Base-by-base conservation (phyloP, 1,140 invertebrate species). In the Delia radicum region DNA sequence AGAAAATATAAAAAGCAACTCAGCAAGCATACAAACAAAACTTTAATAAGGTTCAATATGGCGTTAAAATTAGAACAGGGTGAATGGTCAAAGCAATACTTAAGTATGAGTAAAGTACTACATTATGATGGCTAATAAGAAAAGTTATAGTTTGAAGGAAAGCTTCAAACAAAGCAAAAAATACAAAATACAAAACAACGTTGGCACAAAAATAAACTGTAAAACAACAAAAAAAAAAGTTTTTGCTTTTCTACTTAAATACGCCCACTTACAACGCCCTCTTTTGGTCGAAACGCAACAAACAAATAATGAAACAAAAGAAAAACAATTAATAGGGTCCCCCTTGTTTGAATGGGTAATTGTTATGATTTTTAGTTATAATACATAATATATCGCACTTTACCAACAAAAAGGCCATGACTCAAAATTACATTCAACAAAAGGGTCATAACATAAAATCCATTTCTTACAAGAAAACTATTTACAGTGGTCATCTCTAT, bases 1-100 rank as follows among this genome's bases (percentile, higher is more conserved):
- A n/a, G n/a, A 31, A 69, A 69, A 31, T 21, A 69, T 18, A 69
- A 69, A 18, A 69, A 69, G 62, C 65, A 33, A 37, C 21, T n/a
- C 61, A 28, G 10, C 12, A 10, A 42, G 12, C 37, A 18, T 21
- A 55, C 48, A 55, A 55, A 61, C 72, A 73, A 27, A 61, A 62
- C 42, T 74, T 67, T 74, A 27, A 67, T 69, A 42, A 69, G 42
- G 73, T 67, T 74, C 75, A 74, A 74, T 76, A 74, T 31, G 31
- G 72, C 63, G 75, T 74, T 67, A 69, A 74, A 69, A 37, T 76
- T 74, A 46, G 42, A 76, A 69, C 73, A 55, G 26, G 18, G 21
- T n/a, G 55, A 72, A 55, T 37, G 69, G 42, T 61, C 31, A 72
- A 75, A 75, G 65, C 67, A 65, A 74, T 46, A n/a, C 74, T 27